Percentiles rank a stretch among this genome's conserved stretches.
Evolutionary conservation across 2,888 invertebrate species (phyloP).

Genomic region (Rhaphigaster nebulosa): DNA sequence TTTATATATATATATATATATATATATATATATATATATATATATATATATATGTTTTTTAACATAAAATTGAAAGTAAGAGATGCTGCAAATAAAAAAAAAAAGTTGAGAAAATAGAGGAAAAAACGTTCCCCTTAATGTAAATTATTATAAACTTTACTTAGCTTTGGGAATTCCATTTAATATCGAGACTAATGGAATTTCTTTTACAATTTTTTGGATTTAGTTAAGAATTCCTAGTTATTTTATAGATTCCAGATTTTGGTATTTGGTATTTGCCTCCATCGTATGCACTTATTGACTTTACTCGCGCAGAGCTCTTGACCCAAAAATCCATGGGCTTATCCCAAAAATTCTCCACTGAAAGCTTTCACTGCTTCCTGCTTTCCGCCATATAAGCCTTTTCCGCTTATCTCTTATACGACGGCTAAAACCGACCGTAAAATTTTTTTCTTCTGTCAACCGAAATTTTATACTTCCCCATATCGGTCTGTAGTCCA

Average conservation of each 20-base stretch:
- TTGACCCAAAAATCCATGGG: constrained; percentile 9
- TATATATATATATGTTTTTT: too few relatives aligned
- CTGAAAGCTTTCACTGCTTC: constrained; percentile 15
- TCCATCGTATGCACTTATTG: not conserved
- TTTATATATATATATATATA: too few relatives aligned
- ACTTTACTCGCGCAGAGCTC: not conserved
- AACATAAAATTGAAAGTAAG: too few relatives aligned
- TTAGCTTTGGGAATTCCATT: too few relatives aligned
- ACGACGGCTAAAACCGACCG: constrained; percentile 16
- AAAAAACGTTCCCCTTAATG: too few relatives aligned
- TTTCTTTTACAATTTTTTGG: not conserved
- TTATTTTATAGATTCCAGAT: too few relatives aligned
- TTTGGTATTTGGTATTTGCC: not conserved
- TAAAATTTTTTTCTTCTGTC: constrained; percentile 42
- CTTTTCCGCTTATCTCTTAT: constrained; percentile 13
- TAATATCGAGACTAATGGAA: too few relatives aligned
- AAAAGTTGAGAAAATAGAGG: too few relatives aligned
- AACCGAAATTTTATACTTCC: not conserved
- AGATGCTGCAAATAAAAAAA: too few relatives aligned
- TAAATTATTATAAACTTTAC: too few relatives aligned
- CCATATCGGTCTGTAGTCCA: constrained; percentile 16
- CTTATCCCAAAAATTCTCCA: constrained; percentile 15
- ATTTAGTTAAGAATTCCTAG: not conserved
- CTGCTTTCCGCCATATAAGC: constrained; percentile 24
- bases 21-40: too few relatives aligned